Base-by-base conservation (phyloP, 2,797 vertebrate genomes). In the Sylvia borin region DNA sequence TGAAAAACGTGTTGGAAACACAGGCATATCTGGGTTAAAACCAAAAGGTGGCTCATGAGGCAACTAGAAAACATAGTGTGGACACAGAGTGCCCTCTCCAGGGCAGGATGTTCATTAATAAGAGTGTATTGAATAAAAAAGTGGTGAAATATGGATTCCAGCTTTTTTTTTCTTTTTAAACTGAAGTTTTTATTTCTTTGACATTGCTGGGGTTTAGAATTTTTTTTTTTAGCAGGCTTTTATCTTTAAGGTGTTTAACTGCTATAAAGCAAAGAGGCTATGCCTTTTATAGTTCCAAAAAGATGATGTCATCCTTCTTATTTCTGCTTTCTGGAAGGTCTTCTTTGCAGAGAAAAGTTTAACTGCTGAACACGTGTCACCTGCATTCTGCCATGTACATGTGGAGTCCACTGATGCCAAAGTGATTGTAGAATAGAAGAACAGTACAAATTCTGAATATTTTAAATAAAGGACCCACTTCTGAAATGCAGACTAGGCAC, bases 51-150 rank as follows among this genome's bases (percentile, higher is more conserved):
- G 32, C 60, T 90, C 81, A 40, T 54, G 48, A 66, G 34, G 31
- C 8, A 11, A 34, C 16, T 16, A 5, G 43, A 85, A 73, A 51
- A 77, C 22, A 47, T 91, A 80, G 42, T 47, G n/a, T 93, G 93
- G 93, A 91, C 82, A 77, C 75, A 93, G 85, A 96, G 90, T 95
- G 95, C 95, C 96, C 91, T 96, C 96, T 96, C 95, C 93, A 96
- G 96, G 95, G 68, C 90, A 95, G 75, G 82, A 71, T 93, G 82
- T 72, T 96, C 61, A 80, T 85, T 91, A 83, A 34, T 85, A 74
- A 83, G 45, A 66, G 22, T n/a, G 5, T 62, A 7, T 24, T 68
- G 43, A 73, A 88, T 16, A 11, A 85, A 88, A 81, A 71, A 50
- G 3, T 45, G 11, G 8, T 54, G 7, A 83, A 64, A 11, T 50